These are phyloP conservation scores for Barnardius zonarius DNA, from an alignment of 2,113 vertebrate genomes.

Conservation along the genomic window DNA sequence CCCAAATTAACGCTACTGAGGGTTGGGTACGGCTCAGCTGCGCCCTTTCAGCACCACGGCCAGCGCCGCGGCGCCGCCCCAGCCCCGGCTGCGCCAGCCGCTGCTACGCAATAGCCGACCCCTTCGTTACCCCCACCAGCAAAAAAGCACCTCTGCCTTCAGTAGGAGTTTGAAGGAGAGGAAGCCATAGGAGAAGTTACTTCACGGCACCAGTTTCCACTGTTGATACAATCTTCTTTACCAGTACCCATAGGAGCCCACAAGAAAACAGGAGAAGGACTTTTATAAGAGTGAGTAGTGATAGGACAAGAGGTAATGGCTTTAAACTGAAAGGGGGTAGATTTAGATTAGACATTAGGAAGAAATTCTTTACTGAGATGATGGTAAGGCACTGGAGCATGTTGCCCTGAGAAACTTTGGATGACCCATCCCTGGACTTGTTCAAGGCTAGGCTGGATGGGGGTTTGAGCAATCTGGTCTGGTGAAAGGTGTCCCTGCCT, in stretches of 20 bases:
- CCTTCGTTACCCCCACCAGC: neutral
- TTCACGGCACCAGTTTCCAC: fast-evolving
- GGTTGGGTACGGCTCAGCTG: fast-evolving
- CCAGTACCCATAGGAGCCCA: neutral
- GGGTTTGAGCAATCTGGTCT: neutral
- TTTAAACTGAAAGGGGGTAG: neutral
- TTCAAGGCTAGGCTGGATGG: neutral
- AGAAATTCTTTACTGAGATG: neutral
- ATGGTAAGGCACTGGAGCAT: neutral
- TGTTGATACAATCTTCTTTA: neutral
- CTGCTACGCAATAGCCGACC: fast-evolving
- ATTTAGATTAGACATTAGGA: neutral
- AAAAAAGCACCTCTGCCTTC: neutral
- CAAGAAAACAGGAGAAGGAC: neutral
- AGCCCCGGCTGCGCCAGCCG: neutral
- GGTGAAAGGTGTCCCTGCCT: neutral
- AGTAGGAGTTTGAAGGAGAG: no score
- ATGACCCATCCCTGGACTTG: neutral
- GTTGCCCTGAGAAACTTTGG: neutral
- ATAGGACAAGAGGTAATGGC: neutral
- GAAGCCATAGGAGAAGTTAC: fast-evolving
- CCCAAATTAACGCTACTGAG: fast-evolving
- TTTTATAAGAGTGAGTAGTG: neutral
- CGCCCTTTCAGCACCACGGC: conserved; percentile 9
- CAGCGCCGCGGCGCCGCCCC: neutral